Evolutionary conservation across 53 echinoderm and acorn worm genomes (phyloP).

Genomic region (Glandiceps talaboti): DNA sequence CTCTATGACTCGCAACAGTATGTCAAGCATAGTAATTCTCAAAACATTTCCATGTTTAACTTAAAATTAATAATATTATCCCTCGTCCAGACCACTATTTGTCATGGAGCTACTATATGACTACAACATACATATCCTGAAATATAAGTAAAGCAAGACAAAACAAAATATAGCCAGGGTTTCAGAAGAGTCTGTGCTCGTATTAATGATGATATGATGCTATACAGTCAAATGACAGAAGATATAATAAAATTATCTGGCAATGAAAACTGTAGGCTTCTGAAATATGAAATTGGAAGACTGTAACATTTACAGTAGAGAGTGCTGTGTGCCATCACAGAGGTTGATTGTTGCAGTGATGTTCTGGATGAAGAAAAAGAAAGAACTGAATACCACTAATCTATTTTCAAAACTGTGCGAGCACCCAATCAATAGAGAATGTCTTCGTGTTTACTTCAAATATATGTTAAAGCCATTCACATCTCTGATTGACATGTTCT

Average conservation of each 20-base stretch:
- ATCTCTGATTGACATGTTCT: neutral
- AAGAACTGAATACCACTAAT: too few species aligned
- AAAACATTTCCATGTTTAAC: too few species aligned
- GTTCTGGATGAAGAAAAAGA: neutral
- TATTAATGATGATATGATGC: conserved; percentile 9
- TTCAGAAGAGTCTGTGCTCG: conserved; percentile 6
- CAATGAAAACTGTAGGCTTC: neutral
- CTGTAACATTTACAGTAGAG: neutral
- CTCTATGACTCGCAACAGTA: too few species aligned
- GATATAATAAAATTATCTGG: neutral
- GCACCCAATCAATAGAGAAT: neutral
- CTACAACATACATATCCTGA: conserved; percentile 3
- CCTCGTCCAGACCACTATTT: too few species aligned
- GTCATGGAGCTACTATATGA: too few species aligned
- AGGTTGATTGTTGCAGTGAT: neutral
- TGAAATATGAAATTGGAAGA: neutral
- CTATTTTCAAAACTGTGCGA: too few species aligned
- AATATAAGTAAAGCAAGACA: neutral
- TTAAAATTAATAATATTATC: too few species aligned
- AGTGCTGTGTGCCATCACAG: neutral
- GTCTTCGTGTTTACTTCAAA: neutral
- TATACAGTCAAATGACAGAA: conserved; percentile 2
- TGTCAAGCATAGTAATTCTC: too few species aligned
- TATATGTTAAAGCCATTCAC: neutral
- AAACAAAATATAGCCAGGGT: neutral